phyloP scores from a whole-genome alignment of 2,888 invertebrate genomes.

The Gymnosoma rotundatum region DNA sequence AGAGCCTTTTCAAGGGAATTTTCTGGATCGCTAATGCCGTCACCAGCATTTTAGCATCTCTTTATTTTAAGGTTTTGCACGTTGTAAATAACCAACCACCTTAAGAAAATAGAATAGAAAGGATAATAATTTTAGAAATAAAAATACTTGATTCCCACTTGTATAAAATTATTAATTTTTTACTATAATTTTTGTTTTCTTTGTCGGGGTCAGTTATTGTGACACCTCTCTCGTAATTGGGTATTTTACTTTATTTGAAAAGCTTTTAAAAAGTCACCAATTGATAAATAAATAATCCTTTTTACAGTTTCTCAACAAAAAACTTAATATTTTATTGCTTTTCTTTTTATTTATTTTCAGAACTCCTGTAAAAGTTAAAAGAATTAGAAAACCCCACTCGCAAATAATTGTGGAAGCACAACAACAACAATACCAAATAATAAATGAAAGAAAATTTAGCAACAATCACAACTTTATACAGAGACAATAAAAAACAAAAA shows the following conservation, averaged over 20 bases:
- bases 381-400: constrained; percentile 3
- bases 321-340: constrained; percentile 6
- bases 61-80: no score
- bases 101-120: no score
- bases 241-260: background rate
- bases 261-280: background rate
- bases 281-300: background rate
- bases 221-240: background rate
- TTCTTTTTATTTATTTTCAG: constrained; percentile 4
- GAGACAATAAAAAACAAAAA: background rate
- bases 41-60: no score
- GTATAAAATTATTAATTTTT: no score
- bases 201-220: no score
- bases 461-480: background rate
- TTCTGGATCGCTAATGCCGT: no score
- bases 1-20: no score
- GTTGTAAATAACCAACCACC: no score
- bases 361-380: constrained; percentile 10
- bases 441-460: constrained; percentile 41
- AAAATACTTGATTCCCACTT: no score
- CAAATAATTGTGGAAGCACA: constrained; percentile 3
- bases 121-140: no score
- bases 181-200: no score
- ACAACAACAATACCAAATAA: constrained; percentile 3
- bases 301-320: constrained; percentile 3